These are phyloP conservation scores for Gavia stellata DNA, from an alignment of 2,113 vertebrate species.

Conservation along the genomic window DNA sequence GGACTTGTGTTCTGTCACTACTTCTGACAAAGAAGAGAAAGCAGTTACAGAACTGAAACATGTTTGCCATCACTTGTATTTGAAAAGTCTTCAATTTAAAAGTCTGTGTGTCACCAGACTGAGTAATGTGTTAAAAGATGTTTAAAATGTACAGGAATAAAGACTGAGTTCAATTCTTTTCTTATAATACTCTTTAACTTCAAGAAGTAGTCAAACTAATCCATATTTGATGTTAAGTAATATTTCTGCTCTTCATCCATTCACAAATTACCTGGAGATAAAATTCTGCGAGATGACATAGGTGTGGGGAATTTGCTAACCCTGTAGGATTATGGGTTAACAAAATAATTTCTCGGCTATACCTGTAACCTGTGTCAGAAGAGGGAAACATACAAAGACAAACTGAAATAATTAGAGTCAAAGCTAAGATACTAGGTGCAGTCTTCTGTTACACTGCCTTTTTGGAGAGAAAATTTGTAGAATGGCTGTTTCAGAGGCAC, in stretches of 20 bases:
- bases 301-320: neutral
- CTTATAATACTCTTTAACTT: neutral
- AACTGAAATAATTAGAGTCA: neutral
- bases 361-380: neutral
- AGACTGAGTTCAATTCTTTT: neutral
- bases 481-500: neutral
- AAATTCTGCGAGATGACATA: neutral
- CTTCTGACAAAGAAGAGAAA: neutral
- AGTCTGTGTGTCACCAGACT: neutral
- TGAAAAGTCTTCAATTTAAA: neutral
- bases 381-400: neutral
- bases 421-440: neutral
- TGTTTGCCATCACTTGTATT: neutral
- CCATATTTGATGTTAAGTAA: neutral
- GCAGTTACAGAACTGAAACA: neutral
- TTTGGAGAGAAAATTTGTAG: neutral
- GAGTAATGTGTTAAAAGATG: neutral
- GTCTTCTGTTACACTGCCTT: neutral
- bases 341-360: neutral
- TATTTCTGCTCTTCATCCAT: neutral
- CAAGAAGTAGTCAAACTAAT: neutral
- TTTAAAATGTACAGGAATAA: neutral
- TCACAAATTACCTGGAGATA: neutral
- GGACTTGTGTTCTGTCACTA: neutral
- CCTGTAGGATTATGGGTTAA: neutral